Evolutionary conservation across 2,888 invertebrate species (phyloP).

Genomic region (Thyatira batis): DNA sequence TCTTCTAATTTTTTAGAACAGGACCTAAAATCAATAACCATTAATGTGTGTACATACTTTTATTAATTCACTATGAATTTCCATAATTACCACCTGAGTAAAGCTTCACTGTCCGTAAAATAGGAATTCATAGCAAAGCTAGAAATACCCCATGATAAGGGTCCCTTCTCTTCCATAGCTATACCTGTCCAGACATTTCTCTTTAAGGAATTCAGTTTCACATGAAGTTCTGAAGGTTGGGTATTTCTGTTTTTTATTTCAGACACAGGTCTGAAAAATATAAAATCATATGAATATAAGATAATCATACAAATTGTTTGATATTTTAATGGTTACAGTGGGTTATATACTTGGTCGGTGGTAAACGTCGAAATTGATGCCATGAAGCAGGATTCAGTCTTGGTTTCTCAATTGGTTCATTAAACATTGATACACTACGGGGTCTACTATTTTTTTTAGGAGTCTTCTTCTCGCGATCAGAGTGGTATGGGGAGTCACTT

Average conservation of each 20-base stretch:
- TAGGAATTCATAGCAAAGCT: constrained; percentile 80
- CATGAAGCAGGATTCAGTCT: constrained; percentile 74
- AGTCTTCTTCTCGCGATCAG: constrained; percentile 67
- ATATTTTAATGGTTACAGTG: background rate
- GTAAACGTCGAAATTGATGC: constrained; percentile 75
- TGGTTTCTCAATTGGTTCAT: constrained; percentile 64
- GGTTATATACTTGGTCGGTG: constrained; percentile 67
- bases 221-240: constrained; percentile 84
- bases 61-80: too few species aligned
- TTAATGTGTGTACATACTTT: too few species aligned
- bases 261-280: constrained; percentile 56
- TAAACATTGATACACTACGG: constrained; percentile 75
- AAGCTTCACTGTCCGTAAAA: constrained; percentile 81
- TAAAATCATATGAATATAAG: background rate
- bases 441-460: constrained; percentile 59
- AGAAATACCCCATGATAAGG: constrained; percentile 86
- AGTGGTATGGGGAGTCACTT: constrained; percentile 75
- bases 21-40: constrained; percentile 82
- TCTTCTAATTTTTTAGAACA: constrained; percentile 85
- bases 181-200: constrained; percentile 89
- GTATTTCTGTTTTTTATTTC: constrained; percentile 66
- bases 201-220: constrained; percentile 85
- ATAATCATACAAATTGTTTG: too few species aligned
- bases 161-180: constrained; percentile 74
- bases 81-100: constrained; percentile 71